A percentile compares a stretch with the other conserved stretches of the same genome.
phyloP scores from a whole-genome alignment of 2,797 vertebrate genomes.

The Steatocranus sp. region DNA sequence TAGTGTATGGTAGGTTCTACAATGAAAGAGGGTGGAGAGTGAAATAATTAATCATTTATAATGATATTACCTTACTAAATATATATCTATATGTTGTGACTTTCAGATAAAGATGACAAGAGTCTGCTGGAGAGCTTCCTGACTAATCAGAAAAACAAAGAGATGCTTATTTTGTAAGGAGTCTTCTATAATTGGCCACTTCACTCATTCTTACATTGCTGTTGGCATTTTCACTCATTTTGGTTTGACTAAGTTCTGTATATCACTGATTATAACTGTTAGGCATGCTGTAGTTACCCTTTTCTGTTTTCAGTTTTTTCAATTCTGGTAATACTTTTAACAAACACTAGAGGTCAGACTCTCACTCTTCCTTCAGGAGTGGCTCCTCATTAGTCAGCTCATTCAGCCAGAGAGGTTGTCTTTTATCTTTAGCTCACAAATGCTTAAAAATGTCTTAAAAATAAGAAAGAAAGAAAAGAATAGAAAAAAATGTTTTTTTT shows the following conservation, averaged over 20 bases:
- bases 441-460: background rate
- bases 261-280: background rate
- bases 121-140: conserved; percentile 48
- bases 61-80: background rate
- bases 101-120: conserved; percentile 71
- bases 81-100: background rate
- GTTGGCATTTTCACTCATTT: background rate
- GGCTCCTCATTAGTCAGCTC: conserved; percentile 29
- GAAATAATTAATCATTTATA: background rate
- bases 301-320: background rate
- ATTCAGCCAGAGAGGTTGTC: background rate
- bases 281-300: background rate
- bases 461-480: background rate
- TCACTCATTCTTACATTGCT: background rate
- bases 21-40: no score
- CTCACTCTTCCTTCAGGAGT: background rate
- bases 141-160: conserved; percentile 62
- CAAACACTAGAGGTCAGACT: conserved; percentile 63
- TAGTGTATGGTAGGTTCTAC: conserved; percentile 39
- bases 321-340: background rate
- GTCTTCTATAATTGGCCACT: background rate
- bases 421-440: background rate
- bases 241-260: background rate
- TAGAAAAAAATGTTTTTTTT: background rate
- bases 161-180: conserved; percentile 64